Conservation (phyloP, 2,888 invertebrate species). For the Steromphala cineraria region DNA sequence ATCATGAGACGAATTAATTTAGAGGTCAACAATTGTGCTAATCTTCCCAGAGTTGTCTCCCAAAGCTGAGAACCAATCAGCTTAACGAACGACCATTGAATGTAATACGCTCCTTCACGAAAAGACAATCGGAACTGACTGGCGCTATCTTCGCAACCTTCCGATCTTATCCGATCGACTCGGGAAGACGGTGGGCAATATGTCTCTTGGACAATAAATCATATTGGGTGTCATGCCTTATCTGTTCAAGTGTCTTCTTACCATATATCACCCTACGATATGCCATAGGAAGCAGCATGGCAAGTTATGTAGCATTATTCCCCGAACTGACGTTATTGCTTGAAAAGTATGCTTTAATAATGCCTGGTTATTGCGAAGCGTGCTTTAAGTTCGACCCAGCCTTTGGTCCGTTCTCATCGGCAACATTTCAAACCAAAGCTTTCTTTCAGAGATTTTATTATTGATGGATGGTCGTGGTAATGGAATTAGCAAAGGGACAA, state of each 20-base stretch:
- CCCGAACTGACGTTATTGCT: background rate
- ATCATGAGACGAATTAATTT: no score
- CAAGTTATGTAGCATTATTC: background rate
- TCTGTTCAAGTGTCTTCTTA: background rate
- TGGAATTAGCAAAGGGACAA: constrained; percentile 35
- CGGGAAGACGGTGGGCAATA: background rate
- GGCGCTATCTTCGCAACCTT: background rate
- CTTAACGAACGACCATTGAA: background rate
- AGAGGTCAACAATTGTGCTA: no score
- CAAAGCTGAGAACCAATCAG: background rate
- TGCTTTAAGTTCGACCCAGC: background rate
- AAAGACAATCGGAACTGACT: background rate
- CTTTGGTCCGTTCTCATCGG: background rate
- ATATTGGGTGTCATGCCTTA: constrained; percentile 2
- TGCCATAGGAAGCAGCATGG: background rate
- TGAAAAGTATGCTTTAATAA: background rate
- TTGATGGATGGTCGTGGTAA: constrained; percentile 24
- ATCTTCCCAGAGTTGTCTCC: no score
- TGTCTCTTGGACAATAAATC: background rate
- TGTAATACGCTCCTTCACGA: background rate
- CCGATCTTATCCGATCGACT: background rate
- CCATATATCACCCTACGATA: background rate
- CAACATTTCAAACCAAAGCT: background rate
- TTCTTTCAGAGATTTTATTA: constrained; percentile 34
- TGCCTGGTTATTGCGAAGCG: background rate